These are phyloP conservation scores for Encarsia formosa DNA, from an alignment of 2,888 invertebrate genomes.

Conservation along the genomic window DNA sequence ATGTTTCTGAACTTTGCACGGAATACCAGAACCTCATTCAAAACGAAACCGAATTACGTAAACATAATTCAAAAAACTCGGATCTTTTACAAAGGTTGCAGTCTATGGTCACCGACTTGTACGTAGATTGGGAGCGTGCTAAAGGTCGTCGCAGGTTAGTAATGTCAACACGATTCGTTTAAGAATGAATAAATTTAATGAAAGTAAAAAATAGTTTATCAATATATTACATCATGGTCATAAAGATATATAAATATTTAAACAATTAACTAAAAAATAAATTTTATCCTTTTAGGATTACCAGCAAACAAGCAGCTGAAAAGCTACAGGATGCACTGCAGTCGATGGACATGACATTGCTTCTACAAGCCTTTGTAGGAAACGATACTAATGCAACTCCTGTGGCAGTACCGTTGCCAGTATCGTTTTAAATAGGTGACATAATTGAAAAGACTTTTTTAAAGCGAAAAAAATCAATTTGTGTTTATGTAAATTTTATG, in stretches of 20 bases:
- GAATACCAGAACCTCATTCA: slow-evolving; percentile 43
- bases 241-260: neutral
- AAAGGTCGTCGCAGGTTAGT: slow-evolving; percentile 43
- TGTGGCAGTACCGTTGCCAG: slow-evolving; percentile 17
- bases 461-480: slow-evolving; percentile 30
- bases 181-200: neutral
- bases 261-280: neutral
- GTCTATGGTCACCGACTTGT: slow-evolving; percentile 42
- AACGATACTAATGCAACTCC: slow-evolving; percentile 25
- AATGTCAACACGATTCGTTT: neutral
- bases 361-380: slow-evolving; percentile 39
- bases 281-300: slow-evolving; percentile 31
- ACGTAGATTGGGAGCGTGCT: slow-evolving; percentile 48
- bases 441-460: slow-evolving; percentile 15
- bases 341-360: slow-evolving; percentile 36
- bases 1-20: slow-evolving; percentile 38
- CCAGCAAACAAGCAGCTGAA: slow-evolving; percentile 39
- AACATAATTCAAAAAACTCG: slow-evolving; percentile 35
- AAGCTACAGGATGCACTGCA: slow-evolving; percentile 40
- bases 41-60: slow-evolving; percentile 37
- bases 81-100: slow-evolving; percentile 41
- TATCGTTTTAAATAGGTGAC: slow-evolving; percentile 19
- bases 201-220: neutral
- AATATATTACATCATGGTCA: too few species aligned
- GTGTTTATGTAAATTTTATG: slow-evolving; percentile 43